phyloP scores from a whole-genome alignment of 2,797 vertebrate species.

The Phoxinus dragarum region DNA sequence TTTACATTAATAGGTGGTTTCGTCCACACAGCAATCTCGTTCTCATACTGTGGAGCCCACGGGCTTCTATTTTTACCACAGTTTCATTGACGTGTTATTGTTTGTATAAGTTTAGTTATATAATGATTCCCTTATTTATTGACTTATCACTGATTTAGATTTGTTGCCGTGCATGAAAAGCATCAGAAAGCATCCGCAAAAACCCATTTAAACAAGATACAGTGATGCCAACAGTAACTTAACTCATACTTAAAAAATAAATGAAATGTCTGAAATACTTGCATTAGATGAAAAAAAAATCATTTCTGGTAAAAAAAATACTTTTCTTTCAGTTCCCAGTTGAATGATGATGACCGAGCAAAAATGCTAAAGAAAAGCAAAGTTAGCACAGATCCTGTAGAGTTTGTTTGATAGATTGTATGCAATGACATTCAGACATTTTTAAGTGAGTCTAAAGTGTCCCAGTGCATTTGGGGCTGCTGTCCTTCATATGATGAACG shows the following conservation, averaged over 20 bases:
- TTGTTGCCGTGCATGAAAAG: background rate
- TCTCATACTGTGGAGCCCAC: background rate
- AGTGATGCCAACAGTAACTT: background rate
- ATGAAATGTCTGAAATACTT: background rate
- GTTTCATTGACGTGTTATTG: constrained; percentile 10
- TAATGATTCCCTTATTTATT: constrained; percentile 3
- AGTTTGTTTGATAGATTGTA: background rate
- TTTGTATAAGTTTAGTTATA: constrained; percentile 3
- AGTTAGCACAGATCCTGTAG: background rate
- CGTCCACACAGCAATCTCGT: constrained; percentile 7
- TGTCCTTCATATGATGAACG: background rate
- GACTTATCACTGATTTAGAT: background rate
- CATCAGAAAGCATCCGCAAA: background rate
- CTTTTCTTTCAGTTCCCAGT: background rate
- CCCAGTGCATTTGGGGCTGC: background rate
- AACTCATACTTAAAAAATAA: background rate
- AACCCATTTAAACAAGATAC: background rate
- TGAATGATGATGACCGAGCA: background rate
- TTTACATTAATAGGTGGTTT: constrained; percentile 24
- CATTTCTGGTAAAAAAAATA: background rate
- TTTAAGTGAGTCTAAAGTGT: background rate
- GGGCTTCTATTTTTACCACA: background rate
- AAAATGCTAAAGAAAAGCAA: background rate
- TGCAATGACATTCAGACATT: background rate
- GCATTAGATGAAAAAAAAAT: background rate